Evolutionary conservation across 2,113 vertebrate genomes (phyloP), one percentile per base, ranked within the genome.

Genomic region (Plestiodon gilberti): DNA sequence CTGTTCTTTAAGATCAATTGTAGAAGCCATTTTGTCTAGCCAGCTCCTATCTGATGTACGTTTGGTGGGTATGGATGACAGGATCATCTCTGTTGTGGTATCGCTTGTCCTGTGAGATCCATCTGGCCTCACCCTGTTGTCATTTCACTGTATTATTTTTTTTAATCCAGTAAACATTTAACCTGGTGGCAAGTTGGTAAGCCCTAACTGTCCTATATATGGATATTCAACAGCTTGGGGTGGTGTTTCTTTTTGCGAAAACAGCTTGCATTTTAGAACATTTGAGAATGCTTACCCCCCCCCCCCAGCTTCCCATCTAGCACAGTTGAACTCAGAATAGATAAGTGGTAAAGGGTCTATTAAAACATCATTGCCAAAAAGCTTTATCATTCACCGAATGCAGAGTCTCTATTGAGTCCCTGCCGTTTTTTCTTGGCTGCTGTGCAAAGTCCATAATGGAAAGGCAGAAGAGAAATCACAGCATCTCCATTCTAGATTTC

Each of bases 401-500:
- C 10, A 82, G 57, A 78, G 33, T 69, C 90, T 90, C 30, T n/a
- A 79, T 82, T 82, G 92, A n/a, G 86, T 40, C 61, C 92, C 85
- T 80, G 52, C 5, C 75, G 88, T 89, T 84, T 91, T 87, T 88
- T 84, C 89, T 93, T 90, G 87, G 86, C 90, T 85, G 70, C 82
- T 93, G 83, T 93, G 92, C 84, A 92, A 93, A 95, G 91, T 86
- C 84, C 65, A 38, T 81, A 40, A 64, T 91, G 83, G 90, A 90
- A 76, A 91, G 64, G n/a, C 20, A 86, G 92, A 94, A 94, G 95
- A 95, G 95, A 95, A 97, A 95, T 91, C 92, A 87, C 85, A 67
- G 40, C 10, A 93, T 91, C 94, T 93, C 95, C 94, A 96, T 96
- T 97, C 96, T 97, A 96, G 96, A 97, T 97, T 98, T 98, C 97